Conservation (phyloP, 2,797 vertebrate species). For the Synanceia verrucosa region DNA sequence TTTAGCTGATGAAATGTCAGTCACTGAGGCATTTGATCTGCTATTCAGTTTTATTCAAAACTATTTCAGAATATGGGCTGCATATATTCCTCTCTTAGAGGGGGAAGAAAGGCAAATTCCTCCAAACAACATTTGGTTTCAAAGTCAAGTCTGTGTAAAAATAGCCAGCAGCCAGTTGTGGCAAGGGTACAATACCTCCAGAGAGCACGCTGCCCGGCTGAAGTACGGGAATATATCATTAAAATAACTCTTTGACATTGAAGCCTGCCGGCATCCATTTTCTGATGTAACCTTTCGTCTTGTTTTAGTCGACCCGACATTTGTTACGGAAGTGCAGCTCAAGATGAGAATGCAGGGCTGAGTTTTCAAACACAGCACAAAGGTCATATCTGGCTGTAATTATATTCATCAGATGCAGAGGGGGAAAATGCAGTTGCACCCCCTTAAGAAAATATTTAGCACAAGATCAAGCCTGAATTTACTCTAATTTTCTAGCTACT, state of each 20-base stretch:
- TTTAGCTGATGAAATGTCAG: conserved; percentile 33
- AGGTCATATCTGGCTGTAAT: conserved; percentile 87
- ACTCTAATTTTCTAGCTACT: conserved; percentile 62
- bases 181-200: conserved; percentile 57
- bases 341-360: conserved; percentile 71
- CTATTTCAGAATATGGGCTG: conserved; percentile 22
- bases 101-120: conserved; percentile 29
- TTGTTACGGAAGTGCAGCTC: conserved; percentile 82
- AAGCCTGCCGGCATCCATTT: conserved; percentile 75
- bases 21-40: conserved; percentile 29
- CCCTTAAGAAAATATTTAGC: conserved; percentile 75
- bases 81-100: conserved; percentile 40
- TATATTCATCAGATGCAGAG: conserved; percentile 81
- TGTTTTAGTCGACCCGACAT: conserved; percentile 83
- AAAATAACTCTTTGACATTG: conserved; percentile 76
- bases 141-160: conserved; percentile 70
- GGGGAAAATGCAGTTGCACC: conserved; percentile 58
- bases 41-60: conserved; percentile 42
- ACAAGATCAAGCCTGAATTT: conserved; percentile 60
- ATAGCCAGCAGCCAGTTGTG: conserved; percentile 63
- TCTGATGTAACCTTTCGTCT: conserved; percentile 81
- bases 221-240: conserved; percentile 76
- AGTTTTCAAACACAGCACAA: conserved; percentile 77
- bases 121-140: conserved; percentile 60
- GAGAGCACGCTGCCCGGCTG: conserved; percentile 58